Evolutionary conservation across 2,113 vertebrate genomes (phyloP), one percentile per base, ranked within the genome.

Genomic region (Labrus mixtus): DNA sequence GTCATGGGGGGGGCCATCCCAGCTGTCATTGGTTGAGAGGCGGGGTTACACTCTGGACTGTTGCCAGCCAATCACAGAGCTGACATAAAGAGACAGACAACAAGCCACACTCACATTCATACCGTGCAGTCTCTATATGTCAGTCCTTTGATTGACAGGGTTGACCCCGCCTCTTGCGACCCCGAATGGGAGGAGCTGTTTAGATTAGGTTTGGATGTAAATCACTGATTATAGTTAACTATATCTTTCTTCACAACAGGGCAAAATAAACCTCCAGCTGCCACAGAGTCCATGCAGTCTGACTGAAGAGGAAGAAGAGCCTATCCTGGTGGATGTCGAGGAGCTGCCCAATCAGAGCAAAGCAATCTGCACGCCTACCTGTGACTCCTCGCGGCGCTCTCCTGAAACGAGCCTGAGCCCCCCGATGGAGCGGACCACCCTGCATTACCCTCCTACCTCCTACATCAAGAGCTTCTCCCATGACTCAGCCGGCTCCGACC

Each of bases 391-490:
- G 0, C 56, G 3, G 33, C 61, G 23, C 16, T 45, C 3, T 10
- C 55, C 29, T 48, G 68, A 61, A 37, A 66, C 58, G 51, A 60
- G 46, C 10, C 54, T 4, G 20, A 73, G 55, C 39, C 66, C 61
- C 0, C 15, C 22, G 3, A 66, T 51, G 1, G 55, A 59, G 20
- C 46, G 23, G 1, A 17, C 45, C 65, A 12, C 61, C 2, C 58
- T 43, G 13, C 62, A 68, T 9, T 81, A 83, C 54, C 80, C 86
- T 23, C 68, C 37, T 25, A 89, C 84, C 82, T 71, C 88, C 0
- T 94, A 95, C 90, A 85, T 94, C 50, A 94, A 95, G 86, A 94
- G 92, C 81, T 58, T 92, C 60, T 95, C 94, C 29, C 91, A 92
- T 0, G 93, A 94, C 71, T 95, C 94, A 0, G 88, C 89, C 77